Evolutionary conservation across 2,797 vertebrate species (phyloP), one percentile per base, ranked within the genome.

Genomic region (Lerista edwardsae): DNA sequence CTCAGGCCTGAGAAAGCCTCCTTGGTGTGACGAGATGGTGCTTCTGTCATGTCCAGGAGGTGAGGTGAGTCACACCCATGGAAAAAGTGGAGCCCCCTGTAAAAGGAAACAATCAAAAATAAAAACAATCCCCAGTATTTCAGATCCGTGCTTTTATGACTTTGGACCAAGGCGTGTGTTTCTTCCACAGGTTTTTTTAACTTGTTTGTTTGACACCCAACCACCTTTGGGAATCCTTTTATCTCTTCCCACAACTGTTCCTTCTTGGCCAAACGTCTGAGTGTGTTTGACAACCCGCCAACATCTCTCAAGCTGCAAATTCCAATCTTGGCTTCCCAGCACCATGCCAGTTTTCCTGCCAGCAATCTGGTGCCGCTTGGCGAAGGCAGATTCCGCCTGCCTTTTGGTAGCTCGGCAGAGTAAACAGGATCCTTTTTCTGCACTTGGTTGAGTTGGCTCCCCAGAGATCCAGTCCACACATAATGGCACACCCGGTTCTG

Each of bases 191-290:
- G 25, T 5, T 59, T 55, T 81, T 72, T n/a, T n/a, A n/a, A 44
- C 68, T 81, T 36, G 10, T 41, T 72, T 21, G 27, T 44, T 72
- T 81, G 55, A 72, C 8, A 11, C 8, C 14, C 55, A 44, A 69
- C 80, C 80, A 61, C 73, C 55, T 23, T 44, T 61, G 36, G n/a
- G 39, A 73, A 73, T n/a, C 36, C 55, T 72, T 73, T 62, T 59
- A 73, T 73, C 80, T 64, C 57, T 11, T 61, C 55, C 39, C 31
- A 19, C 69, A 59, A 61, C 68, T 82, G 80, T 44, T 73, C 62
- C 62, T 82, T 82, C 64, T 62, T 57, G n/a, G 34, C 73, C 72
- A 83, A 65, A 67, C 74, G 57, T 82, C 57, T 25, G 83, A 79
- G 76, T 71, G 23, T 17, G 79, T 64, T 62, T 79, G 68, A 64